These are phyloP conservation scores for Theristicus caerulescens DNA, from an alignment of 2,113 vertebrate species.

Conservation along the genomic window DNA sequence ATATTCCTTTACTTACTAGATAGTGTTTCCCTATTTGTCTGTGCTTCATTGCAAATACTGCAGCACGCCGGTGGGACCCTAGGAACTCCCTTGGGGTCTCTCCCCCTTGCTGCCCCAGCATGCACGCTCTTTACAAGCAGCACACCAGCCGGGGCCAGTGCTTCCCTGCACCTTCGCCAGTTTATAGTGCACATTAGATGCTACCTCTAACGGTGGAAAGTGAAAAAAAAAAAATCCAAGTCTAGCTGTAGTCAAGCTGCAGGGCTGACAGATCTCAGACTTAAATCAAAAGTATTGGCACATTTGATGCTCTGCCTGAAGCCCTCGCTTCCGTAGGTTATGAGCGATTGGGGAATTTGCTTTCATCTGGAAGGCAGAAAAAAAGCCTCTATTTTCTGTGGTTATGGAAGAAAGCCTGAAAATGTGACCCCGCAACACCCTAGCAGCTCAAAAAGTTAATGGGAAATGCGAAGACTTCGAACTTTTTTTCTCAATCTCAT, in stretches of 20 bases:
- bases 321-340: rapidly evolving
- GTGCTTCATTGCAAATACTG: not conserved
- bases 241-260: not conserved
- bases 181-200: not conserved
- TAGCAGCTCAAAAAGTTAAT: not conserved
- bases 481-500: not conserved
- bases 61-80: not conserved
- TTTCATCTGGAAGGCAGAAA: not conserved
- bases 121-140: too few relatives aligned
- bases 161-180: not conserved
- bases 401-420: constrained; percentile 12
- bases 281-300: not conserved
- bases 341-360: not conserved
- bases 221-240: not conserved
- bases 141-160: rapidly evolving
- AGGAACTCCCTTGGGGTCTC: not conserved
- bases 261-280: not conserved
- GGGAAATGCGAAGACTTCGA: not conserved
- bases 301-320: not conserved
- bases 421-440: not conserved
- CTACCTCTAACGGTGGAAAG: not conserved
- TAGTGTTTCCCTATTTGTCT: not conserved
- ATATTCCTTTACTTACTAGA: not conserved
- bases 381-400: not conserved
- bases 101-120: not conserved